A percentile compares a stretch with the other conserved stretches of the same genome.
Evolutionary conservation across 2,888 invertebrate genomes (phyloP).

Genomic region (Byasa hedistus): DNA sequence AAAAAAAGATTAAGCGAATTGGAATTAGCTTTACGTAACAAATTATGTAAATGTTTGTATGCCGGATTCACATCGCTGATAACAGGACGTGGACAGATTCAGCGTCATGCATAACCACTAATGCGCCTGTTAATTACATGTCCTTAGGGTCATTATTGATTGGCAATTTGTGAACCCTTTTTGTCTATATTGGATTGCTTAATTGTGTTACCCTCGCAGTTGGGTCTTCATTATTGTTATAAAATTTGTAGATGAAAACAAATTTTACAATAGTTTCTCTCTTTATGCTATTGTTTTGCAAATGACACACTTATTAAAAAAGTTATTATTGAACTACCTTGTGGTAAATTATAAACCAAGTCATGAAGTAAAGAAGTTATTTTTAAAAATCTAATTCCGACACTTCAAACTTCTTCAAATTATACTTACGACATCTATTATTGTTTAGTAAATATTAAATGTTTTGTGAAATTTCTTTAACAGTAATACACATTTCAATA

Average conservation of each 20-base stretch:
- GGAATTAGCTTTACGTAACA: slow-evolving; percentile 51
- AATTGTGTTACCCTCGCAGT: slow-evolving; percentile 39
- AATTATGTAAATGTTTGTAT: slow-evolving; percentile 65
- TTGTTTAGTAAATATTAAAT: too few relatives aligned
- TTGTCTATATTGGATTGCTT: slow-evolving; percentile 54
- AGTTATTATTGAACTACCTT: too few relatives aligned
- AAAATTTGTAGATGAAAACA: background rate
- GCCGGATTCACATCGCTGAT: slow-evolving; percentile 51
- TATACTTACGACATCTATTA: too few relatives aligned
- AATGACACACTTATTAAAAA: too few relatives aligned
- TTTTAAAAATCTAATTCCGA: too few relatives aligned
- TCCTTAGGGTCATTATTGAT: slow-evolving; percentile 64
- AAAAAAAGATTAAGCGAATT: slow-evolving; percentile 41
- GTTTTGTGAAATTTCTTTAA: too few relatives aligned
- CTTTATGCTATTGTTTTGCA: background rate
- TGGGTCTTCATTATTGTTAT: background rate
- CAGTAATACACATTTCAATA: too few relatives aligned
- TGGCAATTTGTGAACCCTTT: slow-evolving; percentile 61
- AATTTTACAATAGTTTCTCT: background rate
- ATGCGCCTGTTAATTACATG: slow-evolving; percentile 67
- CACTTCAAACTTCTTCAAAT: too few relatives aligned
- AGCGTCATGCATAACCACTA: slow-evolving; percentile 64
- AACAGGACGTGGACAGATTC: slow-evolving; percentile 57
- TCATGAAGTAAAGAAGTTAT: too few relatives aligned
- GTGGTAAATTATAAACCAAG: too few relatives aligned